A percentile compares a stretch with the other conserved stretches of the same genome.
Conservation (phyloP, 2,113 vertebrate species). For the Eptesicus fuscus region DNA sequence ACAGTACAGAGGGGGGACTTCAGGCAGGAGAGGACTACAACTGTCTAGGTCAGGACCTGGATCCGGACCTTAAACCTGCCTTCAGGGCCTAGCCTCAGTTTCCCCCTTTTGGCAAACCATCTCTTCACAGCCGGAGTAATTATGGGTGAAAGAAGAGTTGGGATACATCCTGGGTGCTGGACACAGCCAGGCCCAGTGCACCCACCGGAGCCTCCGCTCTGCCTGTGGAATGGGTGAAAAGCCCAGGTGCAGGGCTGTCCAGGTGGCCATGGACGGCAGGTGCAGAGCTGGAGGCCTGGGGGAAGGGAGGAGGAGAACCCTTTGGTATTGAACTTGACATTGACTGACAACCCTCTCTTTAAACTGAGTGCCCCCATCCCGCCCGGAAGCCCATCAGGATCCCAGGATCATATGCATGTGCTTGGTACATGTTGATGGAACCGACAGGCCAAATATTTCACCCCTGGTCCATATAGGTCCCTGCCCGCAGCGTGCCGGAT, state of each 20-base stretch:
- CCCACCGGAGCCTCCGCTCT: background rate
- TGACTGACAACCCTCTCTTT: background rate
- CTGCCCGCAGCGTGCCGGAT: too few species aligned
- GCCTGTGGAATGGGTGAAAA: background rate
- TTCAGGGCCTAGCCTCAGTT: background rate
- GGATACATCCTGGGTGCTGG: rapidly evolving
- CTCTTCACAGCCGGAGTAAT: background rate
- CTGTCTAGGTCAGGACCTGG: rapidly evolving
- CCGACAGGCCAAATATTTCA: background rate
- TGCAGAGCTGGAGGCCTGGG: background rate
- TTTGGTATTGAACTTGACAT: background rate
- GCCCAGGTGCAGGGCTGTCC: background rate
- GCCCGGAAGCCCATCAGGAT: background rate
- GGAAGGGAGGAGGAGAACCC: too few species aligned
- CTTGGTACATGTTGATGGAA: background rate
- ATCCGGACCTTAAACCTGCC: too few species aligned
- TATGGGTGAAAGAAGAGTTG: background rate
- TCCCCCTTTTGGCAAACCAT: background rate
- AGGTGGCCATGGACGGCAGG: background rate
- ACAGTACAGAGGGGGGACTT: too few species aligned
- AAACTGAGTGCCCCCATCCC: background rate
- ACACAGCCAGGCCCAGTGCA: background rate
- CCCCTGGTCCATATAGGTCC: background rate
- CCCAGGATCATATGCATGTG: background rate
- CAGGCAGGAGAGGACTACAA: background rate